Base-by-base conservation (phyloP, 1,140 invertebrate genomes). In the roundworm (Caenorhabditis elegans) region DNA sequence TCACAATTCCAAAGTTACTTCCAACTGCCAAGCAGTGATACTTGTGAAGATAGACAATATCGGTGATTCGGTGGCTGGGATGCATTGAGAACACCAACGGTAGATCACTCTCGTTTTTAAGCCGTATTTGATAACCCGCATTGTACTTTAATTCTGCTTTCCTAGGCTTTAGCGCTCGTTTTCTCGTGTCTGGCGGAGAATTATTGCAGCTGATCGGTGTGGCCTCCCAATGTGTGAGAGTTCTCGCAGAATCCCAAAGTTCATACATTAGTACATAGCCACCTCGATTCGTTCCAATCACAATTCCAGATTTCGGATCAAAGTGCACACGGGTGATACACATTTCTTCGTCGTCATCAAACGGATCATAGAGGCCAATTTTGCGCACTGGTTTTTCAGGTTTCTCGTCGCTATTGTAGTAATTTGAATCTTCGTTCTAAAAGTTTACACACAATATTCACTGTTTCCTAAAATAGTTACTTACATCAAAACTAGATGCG, bases 331-430 rank as follows among this genome's bases (percentile, higher is more conserved):
- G 34, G 3, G 60, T 70, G 2, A 70, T 39, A 24, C 60, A 70
- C 60, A 70, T 70, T 15, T 70, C 60, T 24, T 70, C 60, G 10
- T 70, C 60, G 34, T 70, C 60, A 19, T 70, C 60, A 8, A 70
- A 70, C 19, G 60, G 60, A 24, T 70, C 60, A 34, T 70, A 70
- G 34, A 70, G 11, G 0, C 60, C 60, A 22, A 70, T 22, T 13
- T 22, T 70, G 11, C 53, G n/a, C 4, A 60, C 53, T 13, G 53
- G 53, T 5, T 60, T 60, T 34, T 60, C 28, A 3, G 17, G 26
- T 6, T 60, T 15, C 11, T 34, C 53, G 8, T 60, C 53, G 19
- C 19, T 34, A 3, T 34, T 70, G 8, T 70, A 70, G 34, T 39
- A 70, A n/a, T 15, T 15, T 22, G 36, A 31, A 22, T 5, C 13